phyloP scores from a whole-genome alignment of 2,797 vertebrate species.

The Enteromius unitaeniatus region DNA sequence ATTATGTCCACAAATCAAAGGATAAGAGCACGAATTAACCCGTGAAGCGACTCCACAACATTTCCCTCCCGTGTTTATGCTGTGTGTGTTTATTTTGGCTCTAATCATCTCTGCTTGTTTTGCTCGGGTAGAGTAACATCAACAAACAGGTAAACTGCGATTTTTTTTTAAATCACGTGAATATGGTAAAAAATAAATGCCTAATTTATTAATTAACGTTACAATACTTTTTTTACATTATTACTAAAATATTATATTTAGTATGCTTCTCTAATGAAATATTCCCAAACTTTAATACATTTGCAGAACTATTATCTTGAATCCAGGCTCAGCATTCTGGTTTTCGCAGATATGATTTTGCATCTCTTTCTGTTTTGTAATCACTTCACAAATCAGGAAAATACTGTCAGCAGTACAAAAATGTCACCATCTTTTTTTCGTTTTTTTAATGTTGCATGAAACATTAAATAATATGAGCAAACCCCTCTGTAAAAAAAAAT shows the following conservation, averaged over 20 bases:
- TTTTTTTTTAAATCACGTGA: neutral
- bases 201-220: neutral
- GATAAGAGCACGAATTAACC: neutral
- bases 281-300: neutral
- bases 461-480: neutral
- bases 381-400: neutral
- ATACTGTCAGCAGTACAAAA: neutral
- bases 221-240: neutral
- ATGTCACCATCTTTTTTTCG: neutral
- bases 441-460: neutral
- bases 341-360: neutral
- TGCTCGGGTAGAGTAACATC: neutral
- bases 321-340: neutral
- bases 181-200: neutral
- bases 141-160: slow-evolving; percentile 32
- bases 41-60: neutral
- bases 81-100: neutral
- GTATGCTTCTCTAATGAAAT: neutral
- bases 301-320: neutral
- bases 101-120: neutral
- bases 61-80: neutral
- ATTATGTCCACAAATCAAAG: neutral
- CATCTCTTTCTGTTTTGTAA: neutral
- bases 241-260: neutral
- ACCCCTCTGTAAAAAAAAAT: neutral